Conservation (phyloP, 2,888 invertebrate genomes). For the Pollenia labialis region DNA sequence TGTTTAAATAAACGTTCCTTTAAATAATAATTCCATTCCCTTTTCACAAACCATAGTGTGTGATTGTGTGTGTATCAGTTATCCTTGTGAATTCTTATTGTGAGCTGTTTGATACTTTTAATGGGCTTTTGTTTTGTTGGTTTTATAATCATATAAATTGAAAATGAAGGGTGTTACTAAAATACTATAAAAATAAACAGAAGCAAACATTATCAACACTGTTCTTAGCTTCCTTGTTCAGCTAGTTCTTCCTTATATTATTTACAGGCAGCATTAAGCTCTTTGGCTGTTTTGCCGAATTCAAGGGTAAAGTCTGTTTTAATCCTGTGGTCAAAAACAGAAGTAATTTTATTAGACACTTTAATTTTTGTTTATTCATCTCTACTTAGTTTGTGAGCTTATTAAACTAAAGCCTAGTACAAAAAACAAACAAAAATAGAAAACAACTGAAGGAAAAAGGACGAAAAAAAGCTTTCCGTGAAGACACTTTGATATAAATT, state of each 20-base stretch:
- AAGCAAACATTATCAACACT: background rate
- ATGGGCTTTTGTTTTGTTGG: constrained; percentile 63
- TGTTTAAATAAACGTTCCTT: too few species aligned
- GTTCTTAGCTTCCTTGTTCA: background rate
- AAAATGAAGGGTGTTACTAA: constrained; percentile 66
- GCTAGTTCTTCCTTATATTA: background rate
- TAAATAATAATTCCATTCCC: background rate
- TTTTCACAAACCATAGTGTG: background rate
- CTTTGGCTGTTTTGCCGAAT: constrained; percentile 16
- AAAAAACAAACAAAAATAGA: background rate
- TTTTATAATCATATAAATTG: constrained; percentile 64
- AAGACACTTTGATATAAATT: background rate
- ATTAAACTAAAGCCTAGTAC: constrained; percentile 39
- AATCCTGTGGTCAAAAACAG: constrained; percentile 68
- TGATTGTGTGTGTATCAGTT: background rate
- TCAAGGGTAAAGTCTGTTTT: constrained; percentile 53
- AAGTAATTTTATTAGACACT: constrained; percentile 60
- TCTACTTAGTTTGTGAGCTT: constrained; percentile 37
- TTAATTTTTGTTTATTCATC: background rate
- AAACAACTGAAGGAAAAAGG: constrained; percentile 19
- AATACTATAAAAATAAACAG: background rate
- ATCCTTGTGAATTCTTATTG: background rate
- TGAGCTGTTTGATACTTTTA: constrained; percentile 54
- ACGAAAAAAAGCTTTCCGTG: constrained; percentile 30
- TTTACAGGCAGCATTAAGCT: background rate